Percentiles rank a stretch among this genome's conserved stretches.
phyloP scores from a whole-genome alignment of 2,797 vertebrate species.

The Ceryle rudis region DNA sequence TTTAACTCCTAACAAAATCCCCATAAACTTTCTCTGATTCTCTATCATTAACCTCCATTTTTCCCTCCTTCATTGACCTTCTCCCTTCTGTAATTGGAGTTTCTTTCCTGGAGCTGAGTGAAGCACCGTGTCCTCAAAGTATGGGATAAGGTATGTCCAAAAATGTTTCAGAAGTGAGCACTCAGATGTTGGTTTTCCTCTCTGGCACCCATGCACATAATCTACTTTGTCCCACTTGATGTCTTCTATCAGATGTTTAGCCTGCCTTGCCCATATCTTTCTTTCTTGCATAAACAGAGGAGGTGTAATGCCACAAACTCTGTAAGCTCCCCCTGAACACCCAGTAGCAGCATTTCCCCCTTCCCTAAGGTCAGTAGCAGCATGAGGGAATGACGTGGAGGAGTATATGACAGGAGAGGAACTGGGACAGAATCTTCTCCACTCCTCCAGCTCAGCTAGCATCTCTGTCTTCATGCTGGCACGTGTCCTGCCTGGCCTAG shows the following conservation, averaged over 20 bases:
- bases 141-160: background rate
- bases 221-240: background rate
- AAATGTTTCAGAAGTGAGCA: background rate
- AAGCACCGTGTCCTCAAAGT: background rate
- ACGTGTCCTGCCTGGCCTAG: background rate
- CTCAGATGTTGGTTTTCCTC: background rate
- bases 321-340: background rate
- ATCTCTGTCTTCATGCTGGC: background rate
- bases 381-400: background rate
- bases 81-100: background rate
- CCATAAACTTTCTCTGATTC: background rate
- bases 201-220: background rate
- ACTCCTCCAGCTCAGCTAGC: background rate
- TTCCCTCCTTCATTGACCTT: background rate
- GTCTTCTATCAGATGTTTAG: background rate
- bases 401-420: background rate
- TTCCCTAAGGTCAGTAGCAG: background rate
- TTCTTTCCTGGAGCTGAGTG: background rate
- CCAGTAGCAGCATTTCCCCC: background rate
- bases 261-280: background rate
- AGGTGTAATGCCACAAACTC: background rate
- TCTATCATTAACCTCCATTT: background rate
- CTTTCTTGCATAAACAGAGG: background rate
- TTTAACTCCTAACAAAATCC: background rate
- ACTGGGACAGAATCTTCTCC: fast-evolving